Base-by-base conservation (phyloP, 2,888 invertebrate genomes). In the Diplolepis rosae region DNA sequence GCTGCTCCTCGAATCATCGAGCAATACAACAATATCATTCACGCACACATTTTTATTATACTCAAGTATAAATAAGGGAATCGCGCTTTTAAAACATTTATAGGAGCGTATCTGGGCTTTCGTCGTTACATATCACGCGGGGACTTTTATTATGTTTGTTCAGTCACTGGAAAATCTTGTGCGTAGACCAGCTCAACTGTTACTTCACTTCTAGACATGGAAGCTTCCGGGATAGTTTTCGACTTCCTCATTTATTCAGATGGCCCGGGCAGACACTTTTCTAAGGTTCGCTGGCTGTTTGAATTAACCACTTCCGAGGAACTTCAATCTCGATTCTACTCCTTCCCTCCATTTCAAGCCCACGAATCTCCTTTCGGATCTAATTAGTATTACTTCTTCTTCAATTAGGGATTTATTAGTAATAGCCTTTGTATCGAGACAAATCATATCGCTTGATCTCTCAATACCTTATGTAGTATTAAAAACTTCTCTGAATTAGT, bases 151-250 rank as follows among this genome's bases (percentile, higher is more conserved):
- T 71, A 71, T 68, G 32, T 68, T 68, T 74, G 73, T 48, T 75
- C 72, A 68, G 39, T 68, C 72, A 72, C 39, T 45, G 70, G 75
- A 68, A 75, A 75, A 75, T 75, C 68, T 71, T 50, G 28, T 30
- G 22, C 35, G n/a, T 13, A 11, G 35, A 39, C 9, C n/a, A 39
- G 48, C 28, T 28, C 28, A 28, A 28, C 52, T 52, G n/a, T 52
- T 52, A 28, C 27, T 52, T 2, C 6, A 52, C 28, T 52, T 52
- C 7, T 27, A 30, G 52, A 15, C 52, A 15, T 52, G 7, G n/a
- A 28, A 30, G 52, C 28, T 52, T 52, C 52, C 52, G 52, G 52
- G 52, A 52, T 7, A 7, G 9, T 27, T 52, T 52, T 52, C 15
- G n/a, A 52, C 28, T 52, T 52, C 24, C 24, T 28, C 52, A 28